phyloP scores from a whole-genome alignment of 37 sponge, comb jelly and placozoan species.

The Oscarella lobularis region DNA sequence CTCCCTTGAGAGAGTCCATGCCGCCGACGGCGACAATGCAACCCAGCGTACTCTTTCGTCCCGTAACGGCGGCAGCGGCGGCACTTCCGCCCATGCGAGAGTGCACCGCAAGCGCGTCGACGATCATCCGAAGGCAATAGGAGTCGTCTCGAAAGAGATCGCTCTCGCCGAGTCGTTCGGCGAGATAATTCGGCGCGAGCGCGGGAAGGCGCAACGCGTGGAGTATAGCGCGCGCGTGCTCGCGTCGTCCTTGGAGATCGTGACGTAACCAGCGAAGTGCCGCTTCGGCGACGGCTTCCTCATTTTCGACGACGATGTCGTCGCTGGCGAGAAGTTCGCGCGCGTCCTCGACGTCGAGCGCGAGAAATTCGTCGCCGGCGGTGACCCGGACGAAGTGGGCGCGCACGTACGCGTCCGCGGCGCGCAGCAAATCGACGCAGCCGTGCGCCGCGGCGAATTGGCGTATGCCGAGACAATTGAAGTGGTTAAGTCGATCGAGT shows the following conservation, averaged over 20 bases:
- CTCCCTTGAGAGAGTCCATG: slow-evolving; percentile 29
- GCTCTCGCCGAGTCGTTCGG: slow-evolving; percentile 28
- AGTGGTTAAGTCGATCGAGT: slow-evolving; percentile 36
- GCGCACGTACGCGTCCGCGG: slow-evolving; percentile 33
- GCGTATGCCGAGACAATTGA: slow-evolving; percentile 64
- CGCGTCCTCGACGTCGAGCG: slow-evolving; percentile 22
- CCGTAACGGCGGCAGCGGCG: slow-evolving; percentile 1
- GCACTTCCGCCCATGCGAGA: slow-evolving; percentile 18
- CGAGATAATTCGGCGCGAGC: slow-evolving; percentile 26
- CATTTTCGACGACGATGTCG: slow-evolving; percentile 31
- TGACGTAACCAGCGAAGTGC: slow-evolving; percentile 38
- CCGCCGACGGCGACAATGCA: slow-evolving; percentile 54
- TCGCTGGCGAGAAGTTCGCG: slow-evolving; percentile 33
- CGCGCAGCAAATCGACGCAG: slow-evolving; percentile 24
- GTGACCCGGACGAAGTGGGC: slow-evolving; percentile 52
- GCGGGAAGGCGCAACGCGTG: slow-evolving; percentile 31
- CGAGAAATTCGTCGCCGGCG: slow-evolving; percentile 50
- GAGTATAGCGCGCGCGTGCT: slow-evolving; percentile 21
- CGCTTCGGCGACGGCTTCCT: slow-evolving; percentile 56
- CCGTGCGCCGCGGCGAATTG: slow-evolving; percentile 56
- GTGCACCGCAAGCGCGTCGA: slow-evolving; percentile 43
- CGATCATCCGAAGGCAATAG: slow-evolving; percentile 19
- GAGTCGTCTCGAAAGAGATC: slow-evolving; percentile 13
- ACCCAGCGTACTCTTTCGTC: slow-evolving; percentile 36
- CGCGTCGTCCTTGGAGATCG: slow-evolving; percentile 10